Base-by-base conservation (phyloP, 2,113 vertebrate species). In the Gobiocypris rarus region DNA sequence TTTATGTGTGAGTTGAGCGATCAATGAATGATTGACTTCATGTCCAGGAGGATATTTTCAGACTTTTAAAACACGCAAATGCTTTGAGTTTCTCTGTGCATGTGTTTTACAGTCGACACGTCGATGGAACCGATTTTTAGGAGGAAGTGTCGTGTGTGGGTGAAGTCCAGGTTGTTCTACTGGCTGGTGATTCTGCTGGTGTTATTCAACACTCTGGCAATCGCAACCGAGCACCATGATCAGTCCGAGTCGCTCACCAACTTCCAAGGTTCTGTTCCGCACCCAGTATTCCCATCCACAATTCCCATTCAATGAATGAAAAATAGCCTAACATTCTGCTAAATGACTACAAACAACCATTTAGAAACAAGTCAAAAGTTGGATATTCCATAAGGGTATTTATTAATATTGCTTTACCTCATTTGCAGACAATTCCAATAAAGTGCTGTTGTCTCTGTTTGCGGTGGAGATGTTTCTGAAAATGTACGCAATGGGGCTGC, bases 381-480 rank as follows among this genome's bases (percentile, higher is more conserved):
- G 31, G 28, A 61, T 61, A 26, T 61, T 14, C 11, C 58, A 61
- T 2, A 26, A 63, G 59, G 13, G 24, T 28, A 6, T 28, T 10
- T 38, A 10, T 17, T 19, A 34, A 6, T 38, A 13, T 14, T 58
- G 24, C 56, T 75, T 65, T 41, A 26, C 48, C 19, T 59, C 58
- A 43, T 78, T 19, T 71, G 45, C 89, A 98, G 97, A 98, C 26
- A 92, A 90, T 0, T 93, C 95, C 86, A 98, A 97, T 89, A 92
- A 95, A 3, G 88, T 96, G 71, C 94, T 98, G 84, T 92, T 98
- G 0, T 85, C 93, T 0, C 94, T 98, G 45, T 98, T 98, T 87
- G 94, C 96, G 48, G 84, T 95, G 0, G 97, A 98, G 93, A 98
- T 98, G 97, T 88, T 97, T 75, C 89, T 98, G 90, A 98, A 98